Evolutionary conservation across 2,113 vertebrate species (phyloP), one percentile per base, ranked within the genome.

Genomic region (Nycticryphes semicollaris): DNA sequence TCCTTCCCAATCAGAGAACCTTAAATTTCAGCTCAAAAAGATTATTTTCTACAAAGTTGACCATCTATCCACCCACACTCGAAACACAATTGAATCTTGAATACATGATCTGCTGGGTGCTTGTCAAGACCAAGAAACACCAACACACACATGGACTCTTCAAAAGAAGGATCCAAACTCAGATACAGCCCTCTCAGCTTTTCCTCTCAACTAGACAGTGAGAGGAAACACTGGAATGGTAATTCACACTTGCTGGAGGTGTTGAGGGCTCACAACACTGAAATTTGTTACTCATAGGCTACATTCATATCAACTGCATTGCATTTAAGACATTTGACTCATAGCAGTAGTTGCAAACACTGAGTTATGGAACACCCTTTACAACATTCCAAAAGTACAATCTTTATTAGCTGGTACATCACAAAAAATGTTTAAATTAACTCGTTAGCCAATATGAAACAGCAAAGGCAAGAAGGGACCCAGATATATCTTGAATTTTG

Each of bases 401-500:
- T 28, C 19, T 53, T n/a, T 74, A 19, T 78, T 45, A 63, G 7
- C 35, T 51, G 6, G 5, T 51, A 23, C 10, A 39, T 63, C 4
- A 78, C 12, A 10, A 68, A 31, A 67, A 87, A 68, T n/a, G 5
- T 9, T 7, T 54, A 54, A 35, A 45, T 56, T 79, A 3, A 45
- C 5, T 7, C 24, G 5, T 56, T 41, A 41, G 10, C 8, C 41
- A 57, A 21, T 7, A 47, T 9, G 18, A 67, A 83, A 70, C 30
- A 64, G 1, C 10, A 88, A 79, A 79, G 7, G 15, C 10, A 75
- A 88, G 7, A 0, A 0, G 5, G 4, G 67, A 3, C 20, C 8
- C 7, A 48, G 10, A 13, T 54, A 12, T 9, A 6, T 56, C 50
- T 47, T 56, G 3, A 27, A 9, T 17, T 66, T 77, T 66, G 5